phyloP scores from a whole-genome alignment of 1,140 invertebrate genomes.

The Marisa cornuarietis region DNA sequence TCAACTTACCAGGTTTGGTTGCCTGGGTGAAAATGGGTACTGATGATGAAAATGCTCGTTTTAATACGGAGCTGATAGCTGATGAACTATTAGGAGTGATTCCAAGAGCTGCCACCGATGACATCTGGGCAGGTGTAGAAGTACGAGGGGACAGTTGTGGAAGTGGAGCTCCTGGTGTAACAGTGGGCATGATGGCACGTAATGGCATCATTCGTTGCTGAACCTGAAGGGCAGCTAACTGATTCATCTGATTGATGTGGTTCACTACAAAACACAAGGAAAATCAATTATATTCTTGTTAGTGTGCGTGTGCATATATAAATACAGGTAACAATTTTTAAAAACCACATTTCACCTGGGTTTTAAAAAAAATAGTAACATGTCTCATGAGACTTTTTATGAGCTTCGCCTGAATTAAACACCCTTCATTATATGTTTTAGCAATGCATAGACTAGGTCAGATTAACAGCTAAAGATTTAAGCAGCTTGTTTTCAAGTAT shows the following conservation, averaged over 20 bases:
- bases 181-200: slow-evolving; percentile 33
- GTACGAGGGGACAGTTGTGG: slow-evolving; percentile 34
- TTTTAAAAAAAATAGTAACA: too few species aligned
- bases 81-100: slow-evolving; percentile 23
- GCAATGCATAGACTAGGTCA: too few species aligned
- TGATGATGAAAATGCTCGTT: background rate
- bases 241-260: slow-evolving; percentile 48
- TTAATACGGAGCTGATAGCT: slow-evolving; percentile 16
- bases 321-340: too few species aligned
- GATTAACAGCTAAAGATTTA: too few species aligned
- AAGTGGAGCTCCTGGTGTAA: slow-evolving; percentile 29
- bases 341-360: too few species aligned
- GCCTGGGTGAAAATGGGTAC: slow-evolving; percentile 27
- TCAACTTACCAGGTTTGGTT: slow-evolving; percentile 22
- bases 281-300: too few species aligned
- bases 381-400: too few species aligned
- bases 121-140: slow-evolving; percentile 16
- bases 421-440: too few species aligned
- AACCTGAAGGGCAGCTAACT: slow-evolving; percentile 38
- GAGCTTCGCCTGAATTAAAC: too few species aligned
- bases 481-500: background rate
- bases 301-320: too few species aligned
- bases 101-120: slow-evolving; percentile 3
- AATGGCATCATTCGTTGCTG: slow-evolving; percentile 46
- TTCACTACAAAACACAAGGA: slow-evolving; percentile 32